Base-by-base conservation (phyloP, 2,113 vertebrate species). In the Coptodon rendalli region DNA sequence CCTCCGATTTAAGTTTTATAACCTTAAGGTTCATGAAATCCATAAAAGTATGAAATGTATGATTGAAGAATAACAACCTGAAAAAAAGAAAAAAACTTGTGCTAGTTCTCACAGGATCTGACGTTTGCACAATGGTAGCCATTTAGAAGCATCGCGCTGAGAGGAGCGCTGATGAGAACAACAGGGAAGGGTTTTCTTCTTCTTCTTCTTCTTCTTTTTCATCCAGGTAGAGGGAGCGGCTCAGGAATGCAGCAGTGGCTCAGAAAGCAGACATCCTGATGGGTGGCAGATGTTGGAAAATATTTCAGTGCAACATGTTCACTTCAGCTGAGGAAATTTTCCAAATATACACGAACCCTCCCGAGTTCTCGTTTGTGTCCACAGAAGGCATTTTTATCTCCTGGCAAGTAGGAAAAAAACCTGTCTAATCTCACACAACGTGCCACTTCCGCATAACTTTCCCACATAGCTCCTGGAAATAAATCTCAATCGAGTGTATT, bases 181-280 rank as follows among this genome's bases (percentile, higher is more conserved):
- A 86, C 91, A 86, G 91, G 86, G 89, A 89, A 89, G 82, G 86
- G 85, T 87, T 93, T 89, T 83, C 94, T 90, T 76, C 24, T 45
- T 68, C 36, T n/a, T 52, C 19, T 36, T 56, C 54, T 43, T 73
- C 22, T 73, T 73, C 48, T 91, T 93, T 92, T 91, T 10, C 87
- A 95, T 91, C 92, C 94, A 96, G 95, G 93, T 95, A 97, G 91
- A 83, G 82, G 93, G 92, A 96, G 95, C 89, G 90, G 93, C 94
- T 95, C 86, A 94, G 95, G 95, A 95, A 97, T 97, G 96, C 93
- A 94, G 90, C 87, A 91, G 95, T 94, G 95, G 95, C 93, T 96
- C 92, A 90, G 90, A 95, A 59, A 93, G 93, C 93, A 95, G 92
- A 95, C 95, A 92, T 92, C 88, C 87, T 96, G 94, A 97, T 96